Base-by-base conservation (phyloP, 1,140 invertebrate genomes). In the Pygmarrhopalites habei region DNA sequence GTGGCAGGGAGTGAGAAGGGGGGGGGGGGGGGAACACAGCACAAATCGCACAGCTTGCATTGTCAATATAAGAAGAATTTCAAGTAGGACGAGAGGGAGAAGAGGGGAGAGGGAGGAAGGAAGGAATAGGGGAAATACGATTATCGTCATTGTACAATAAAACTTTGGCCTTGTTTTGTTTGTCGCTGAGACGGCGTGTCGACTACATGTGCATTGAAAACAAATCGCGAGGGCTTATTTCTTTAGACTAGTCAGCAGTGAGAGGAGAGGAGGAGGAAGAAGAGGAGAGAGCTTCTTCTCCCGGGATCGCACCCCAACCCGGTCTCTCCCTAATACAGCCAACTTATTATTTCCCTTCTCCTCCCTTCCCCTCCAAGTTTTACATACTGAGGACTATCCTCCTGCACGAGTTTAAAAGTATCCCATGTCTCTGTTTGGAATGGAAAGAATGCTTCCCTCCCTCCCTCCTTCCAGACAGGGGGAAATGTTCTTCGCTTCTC, bases 131-230 rank as follows among this genome's bases (percentile, higher is more conserved):
- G 59, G 55, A 67, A 67, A 67, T 64, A 60, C 62, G 61, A 67
- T 67, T 64, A 67, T 64, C 66, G 62, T 60, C 58, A 63, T 59
- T 60, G 57, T 56, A 25, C 58, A 67, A 67, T 67, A 67, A 67
- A 67, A 67, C 39, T 67, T 67, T 67, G 58, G 15, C 59, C 26
- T 53, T 43, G 35, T 61, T 51, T 43, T 59, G 4, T 1, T 25
- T 21, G 26, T 32, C 15, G 19, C 43, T 15, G 29, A 17, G 1
- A 21, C 58, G n/a, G 29, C 12, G n/a, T 32, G 28, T 21, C 2
- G 19, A 19, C 21, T 4, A 17, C 7, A 19, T 47, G n/a, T 47
- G 19, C 21, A 19, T 47, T n/a, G 29, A 55, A 55, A 10, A 19
- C 32, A 35, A 35, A 35, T 35, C 32, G 32, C 5, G 5, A 7